phyloP scores from a whole-genome alignment of 2,113 vertebrate genomes.

The Tupaia tana region DNA sequence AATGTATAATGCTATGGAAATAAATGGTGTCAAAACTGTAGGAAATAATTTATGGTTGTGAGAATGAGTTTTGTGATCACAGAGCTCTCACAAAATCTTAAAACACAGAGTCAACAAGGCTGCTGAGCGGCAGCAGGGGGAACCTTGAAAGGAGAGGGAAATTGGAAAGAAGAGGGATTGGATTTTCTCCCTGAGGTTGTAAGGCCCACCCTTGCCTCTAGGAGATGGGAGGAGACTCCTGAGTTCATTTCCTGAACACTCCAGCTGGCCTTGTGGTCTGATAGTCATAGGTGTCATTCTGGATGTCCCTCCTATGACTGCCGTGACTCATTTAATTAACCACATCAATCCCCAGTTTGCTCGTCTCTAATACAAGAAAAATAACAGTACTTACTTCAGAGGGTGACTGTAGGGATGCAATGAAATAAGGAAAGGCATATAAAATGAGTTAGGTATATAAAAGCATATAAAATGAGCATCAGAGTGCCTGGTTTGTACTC shows the following conservation, averaged over 20 bases:
- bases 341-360: neutral
- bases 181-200: neutral
- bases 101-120: slow-evolving; percentile 62
- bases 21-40: slow-evolving; percentile 86
- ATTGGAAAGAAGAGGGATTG: neutral
- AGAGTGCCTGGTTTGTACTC: too few relatives aligned
- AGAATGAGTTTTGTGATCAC: slow-evolving; percentile 74
- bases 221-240: neutral
- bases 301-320: neutral
- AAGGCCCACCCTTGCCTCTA: neutral
- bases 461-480: neutral
- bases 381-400: neutral
- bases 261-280: neutral
- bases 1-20: slow-evolving; percentile 85
- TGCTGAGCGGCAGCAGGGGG: neutral
- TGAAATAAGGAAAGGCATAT: neutral
- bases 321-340: neutral
- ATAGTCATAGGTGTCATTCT: neutral
- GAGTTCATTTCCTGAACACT: neutral
- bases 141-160: neutral
- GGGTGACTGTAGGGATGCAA: neutral
- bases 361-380: neutral
- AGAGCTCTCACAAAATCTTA: slow-evolving; percentile 62
- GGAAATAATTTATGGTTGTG: slow-evolving; percentile 83
- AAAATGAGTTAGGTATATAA: neutral